These are phyloP conservation scores for Sebastes itinus DNA, from an alignment of 2,797 vertebrate genomes.

Conservation along the genomic window DNA sequence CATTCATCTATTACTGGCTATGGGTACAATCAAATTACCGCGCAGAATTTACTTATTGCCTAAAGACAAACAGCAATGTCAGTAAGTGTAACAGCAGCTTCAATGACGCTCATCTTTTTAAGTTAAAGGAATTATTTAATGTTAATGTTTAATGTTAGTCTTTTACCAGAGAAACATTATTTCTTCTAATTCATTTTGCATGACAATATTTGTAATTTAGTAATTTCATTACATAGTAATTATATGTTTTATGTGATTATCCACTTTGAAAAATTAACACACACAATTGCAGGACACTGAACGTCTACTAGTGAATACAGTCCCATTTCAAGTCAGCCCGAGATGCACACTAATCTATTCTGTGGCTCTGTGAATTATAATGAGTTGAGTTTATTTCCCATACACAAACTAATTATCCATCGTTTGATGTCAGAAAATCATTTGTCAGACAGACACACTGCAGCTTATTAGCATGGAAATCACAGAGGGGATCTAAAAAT, in stretches of 20 bases:
- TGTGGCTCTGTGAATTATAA: conserved; percentile 36
- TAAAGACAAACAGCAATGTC: conserved; percentile 35
- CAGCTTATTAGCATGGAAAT: conserved; percentile 52
- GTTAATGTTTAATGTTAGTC: not conserved
- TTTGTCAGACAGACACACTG: conserved; percentile 44
- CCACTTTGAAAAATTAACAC: conserved; percentile 35
- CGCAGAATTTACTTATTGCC: conserved; percentile 35
- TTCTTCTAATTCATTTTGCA: conserved; percentile 24
- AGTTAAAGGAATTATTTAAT: conserved; percentile 41
- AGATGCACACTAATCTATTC: conserved; percentile 44
- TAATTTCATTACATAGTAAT: conserved; percentile 11
- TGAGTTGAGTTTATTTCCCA: conserved; percentile 51
- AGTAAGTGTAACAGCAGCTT: conserved; percentile 3
- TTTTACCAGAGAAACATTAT: conserved; percentile 25
- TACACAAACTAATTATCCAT: conserved; percentile 65
- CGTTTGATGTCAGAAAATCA: conserved; percentile 59
- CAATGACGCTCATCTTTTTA: conserved; percentile 36
- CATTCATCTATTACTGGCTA: conserved; percentile 62
- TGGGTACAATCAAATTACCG: conserved; percentile 62
- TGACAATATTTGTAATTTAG: conserved; percentile 40
- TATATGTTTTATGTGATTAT: conserved; percentile 49
- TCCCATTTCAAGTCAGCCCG: conserved; percentile 26
- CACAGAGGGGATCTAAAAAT: conserved; percentile 37
- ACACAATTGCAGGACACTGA: conserved; percentile 17
- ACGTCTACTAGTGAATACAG: conserved; percentile 23